Evolutionary conservation across 1,140 invertebrate species (phyloP).

Genomic region (Magallana angulata): DNA sequence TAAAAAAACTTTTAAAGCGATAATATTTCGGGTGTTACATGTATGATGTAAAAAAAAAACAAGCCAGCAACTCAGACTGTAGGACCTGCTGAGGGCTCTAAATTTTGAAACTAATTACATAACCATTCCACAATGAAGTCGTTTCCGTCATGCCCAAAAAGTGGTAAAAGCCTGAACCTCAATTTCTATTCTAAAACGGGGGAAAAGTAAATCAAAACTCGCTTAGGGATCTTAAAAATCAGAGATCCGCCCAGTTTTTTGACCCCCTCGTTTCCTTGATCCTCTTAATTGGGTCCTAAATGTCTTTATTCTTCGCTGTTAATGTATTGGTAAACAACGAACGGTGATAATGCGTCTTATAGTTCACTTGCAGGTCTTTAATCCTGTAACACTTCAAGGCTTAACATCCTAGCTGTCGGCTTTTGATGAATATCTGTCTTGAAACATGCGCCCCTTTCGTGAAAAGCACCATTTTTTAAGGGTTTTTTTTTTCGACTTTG

Average conservation of each 20-base stretch:
- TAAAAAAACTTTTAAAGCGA: too few relatives aligned
- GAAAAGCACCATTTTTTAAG: not conserved
- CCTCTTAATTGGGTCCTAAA: not conserved
- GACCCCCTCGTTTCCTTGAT: not conserved
- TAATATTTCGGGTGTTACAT: too few relatives aligned
- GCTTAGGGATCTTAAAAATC: too few relatives aligned
- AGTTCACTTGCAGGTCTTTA: not conserved
- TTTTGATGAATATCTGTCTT: not conserved
- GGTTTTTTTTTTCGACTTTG: not conserved
- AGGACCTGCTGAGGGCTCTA: too few relatives aligned
- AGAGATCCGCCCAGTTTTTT: not conserved
- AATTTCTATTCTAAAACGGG: too few relatives aligned
- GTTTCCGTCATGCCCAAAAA: too few relatives aligned
- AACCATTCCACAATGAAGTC: too few relatives aligned
- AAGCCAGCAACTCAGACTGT: too few relatives aligned
- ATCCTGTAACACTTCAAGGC: not conserved
- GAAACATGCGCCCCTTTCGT: not conserved
- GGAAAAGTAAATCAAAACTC: too few relatives aligned
- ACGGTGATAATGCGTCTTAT: not conserved
- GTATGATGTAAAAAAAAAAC: too few relatives aligned
- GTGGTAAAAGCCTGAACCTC: too few relatives aligned
- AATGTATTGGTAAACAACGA: slow-evolving; percentile 22
- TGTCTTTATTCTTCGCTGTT: not conserved
- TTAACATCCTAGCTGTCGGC: not conserved
- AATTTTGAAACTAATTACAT: too few relatives aligned